phyloP scores from a whole-genome alignment of 2,797 vertebrate species.

The Sternarchorhynchus goeldii region DNA sequence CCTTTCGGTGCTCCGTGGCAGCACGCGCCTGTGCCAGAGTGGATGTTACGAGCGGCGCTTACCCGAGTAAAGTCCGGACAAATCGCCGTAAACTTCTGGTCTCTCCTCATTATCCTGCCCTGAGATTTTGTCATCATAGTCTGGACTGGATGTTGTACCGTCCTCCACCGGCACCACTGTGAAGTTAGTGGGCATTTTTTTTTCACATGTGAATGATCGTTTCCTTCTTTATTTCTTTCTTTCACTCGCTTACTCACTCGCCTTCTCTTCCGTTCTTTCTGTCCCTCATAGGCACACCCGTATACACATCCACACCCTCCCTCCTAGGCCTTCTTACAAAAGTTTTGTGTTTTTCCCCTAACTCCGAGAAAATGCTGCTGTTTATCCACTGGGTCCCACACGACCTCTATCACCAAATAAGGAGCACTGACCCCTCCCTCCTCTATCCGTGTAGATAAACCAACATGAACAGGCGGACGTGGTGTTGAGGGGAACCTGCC shows the following conservation, averaged over 20 bases:
- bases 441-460: conserved; percentile 42
- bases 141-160: conserved; percentile 47
- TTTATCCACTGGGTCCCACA: conserved; percentile 52
- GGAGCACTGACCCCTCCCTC: conserved; percentile 47
- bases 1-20: conserved; percentile 6
- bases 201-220: conserved; percentile 31
- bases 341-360: conserved; percentile 38
- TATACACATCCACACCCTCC: conserved; percentile 36
- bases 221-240: neutral
- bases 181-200: conserved; percentile 80
- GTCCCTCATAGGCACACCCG: conserved; percentile 20
- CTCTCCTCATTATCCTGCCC: conserved; percentile 51
- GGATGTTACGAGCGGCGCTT: conserved; percentile 25
- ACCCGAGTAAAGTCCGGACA: conserved; percentile 51
- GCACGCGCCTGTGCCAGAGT: conserved; percentile 18
- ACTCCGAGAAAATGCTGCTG: conserved; percentile 40
- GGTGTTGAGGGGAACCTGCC: neutral
- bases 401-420: conserved; percentile 57
- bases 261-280: conserved; percentile 27
- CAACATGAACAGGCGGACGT: too few species aligned
- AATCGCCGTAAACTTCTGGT: neutral
- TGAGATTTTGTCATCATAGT: conserved; percentile 22
- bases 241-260: neutral
- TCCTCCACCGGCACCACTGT: conserved; percentile 82
- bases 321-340: conserved; percentile 24